phyloP scores from a whole-genome alignment of 2,797 vertebrate genomes.

The Betta splendens region DNA sequence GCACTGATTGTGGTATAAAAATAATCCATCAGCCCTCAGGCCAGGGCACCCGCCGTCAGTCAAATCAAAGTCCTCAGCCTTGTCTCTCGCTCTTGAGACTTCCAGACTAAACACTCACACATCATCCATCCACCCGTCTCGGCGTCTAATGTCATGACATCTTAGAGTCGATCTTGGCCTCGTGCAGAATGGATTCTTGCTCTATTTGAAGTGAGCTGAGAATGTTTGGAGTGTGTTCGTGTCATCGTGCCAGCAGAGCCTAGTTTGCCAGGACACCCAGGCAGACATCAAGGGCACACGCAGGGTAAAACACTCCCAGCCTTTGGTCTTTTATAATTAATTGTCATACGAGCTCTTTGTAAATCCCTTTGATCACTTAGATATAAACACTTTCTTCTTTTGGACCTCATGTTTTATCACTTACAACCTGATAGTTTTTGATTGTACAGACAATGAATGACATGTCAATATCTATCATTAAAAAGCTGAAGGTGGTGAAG shows the following conservation, averaged over 20 bases:
- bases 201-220: slow-evolving; percentile 39
- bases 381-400: slow-evolving; percentile 24
- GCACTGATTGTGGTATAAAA: slow-evolving; percentile 2
- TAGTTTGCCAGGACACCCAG: slow-evolving; percentile 29
- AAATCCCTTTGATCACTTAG: slow-evolving; percentile 56
- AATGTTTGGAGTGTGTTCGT: slow-evolving; percentile 37
- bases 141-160: not conserved
- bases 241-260: slow-evolving; percentile 25
- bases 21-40: not conserved
- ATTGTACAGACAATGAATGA: slow-evolving; percentile 1
- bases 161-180: not conserved
- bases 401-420: slow-evolving; percentile 6
- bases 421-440: not conserved
- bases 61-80: not conserved
- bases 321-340: slow-evolving; percentile 49
- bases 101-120: slow-evolving; percentile 37
- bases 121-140: not conserved
- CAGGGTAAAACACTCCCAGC: slow-evolving; percentile 28
- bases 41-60: not conserved
- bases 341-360: slow-evolving; percentile 47
- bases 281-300: slow-evolving; percentile 52
- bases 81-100: not conserved
- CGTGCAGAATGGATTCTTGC: slow-evolving; percentile 29
- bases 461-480: not conserved
- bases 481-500: not conserved